phyloP scores from a whole-genome alignment of 2,888 invertebrate genomes.

The Brachyopa scutellaris region DNA sequence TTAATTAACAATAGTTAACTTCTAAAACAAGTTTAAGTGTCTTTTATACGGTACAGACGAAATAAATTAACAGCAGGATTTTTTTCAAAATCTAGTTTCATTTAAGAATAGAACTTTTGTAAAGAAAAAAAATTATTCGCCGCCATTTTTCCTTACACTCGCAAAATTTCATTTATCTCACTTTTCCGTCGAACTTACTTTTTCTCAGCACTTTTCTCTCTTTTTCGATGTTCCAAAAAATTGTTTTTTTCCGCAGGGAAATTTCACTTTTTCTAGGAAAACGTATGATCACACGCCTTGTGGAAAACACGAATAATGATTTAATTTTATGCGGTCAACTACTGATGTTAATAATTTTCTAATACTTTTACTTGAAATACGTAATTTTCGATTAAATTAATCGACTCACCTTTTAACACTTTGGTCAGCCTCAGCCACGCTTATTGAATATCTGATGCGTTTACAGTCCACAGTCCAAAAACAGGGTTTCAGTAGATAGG shows the following conservation, averaged over 20 bases:
- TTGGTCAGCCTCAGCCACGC: constrained; percentile 88
- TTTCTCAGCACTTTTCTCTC: constrained; percentile 27
- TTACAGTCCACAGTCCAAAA: constrained; percentile 52
- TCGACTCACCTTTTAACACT: constrained; percentile 66
- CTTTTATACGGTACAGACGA: neutral
- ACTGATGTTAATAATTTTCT: constrained; percentile 19
- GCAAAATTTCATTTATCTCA: constrained; percentile 55
- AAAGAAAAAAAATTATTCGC: constrained; percentile 52
- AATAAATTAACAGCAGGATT: too few species aligned
- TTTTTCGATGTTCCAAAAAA: constrained; percentile 42
- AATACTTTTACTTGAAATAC: constrained; percentile 45
- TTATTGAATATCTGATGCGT: constrained; percentile 83
- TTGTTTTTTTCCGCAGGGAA: constrained; percentile 48
- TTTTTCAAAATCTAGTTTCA: neutral
- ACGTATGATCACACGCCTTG: neutral
- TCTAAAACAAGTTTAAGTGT: neutral
- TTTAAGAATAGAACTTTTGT: constrained; percentile 21
- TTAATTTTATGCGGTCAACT: neutral
- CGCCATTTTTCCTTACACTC: constrained; percentile 64
- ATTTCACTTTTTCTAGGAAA: constrained; percentile 30
- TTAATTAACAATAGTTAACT: constrained; percentile 10
- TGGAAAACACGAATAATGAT: neutral
- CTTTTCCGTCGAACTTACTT: constrained; percentile 52
- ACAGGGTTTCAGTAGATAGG: constrained; percentile 24
- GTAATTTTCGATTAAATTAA: constrained; percentile 52